phyloP scores from a whole-genome alignment of 1,140 invertebrate genomes.

The Chrysopa pallens region DNA sequence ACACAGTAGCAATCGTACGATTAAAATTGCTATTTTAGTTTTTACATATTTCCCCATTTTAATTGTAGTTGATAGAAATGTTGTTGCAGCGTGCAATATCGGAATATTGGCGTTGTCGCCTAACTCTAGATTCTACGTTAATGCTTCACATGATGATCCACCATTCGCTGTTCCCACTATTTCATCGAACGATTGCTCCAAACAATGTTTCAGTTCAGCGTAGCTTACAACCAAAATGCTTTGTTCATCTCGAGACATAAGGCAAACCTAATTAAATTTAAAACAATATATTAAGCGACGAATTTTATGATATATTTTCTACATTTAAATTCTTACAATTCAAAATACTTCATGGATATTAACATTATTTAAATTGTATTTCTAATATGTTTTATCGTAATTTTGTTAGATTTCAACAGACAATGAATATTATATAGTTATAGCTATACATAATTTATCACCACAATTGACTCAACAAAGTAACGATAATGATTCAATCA shows the following conservation, averaged over 20 bases:
- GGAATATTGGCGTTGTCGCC: constrained; percentile 4
- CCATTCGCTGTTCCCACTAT: constrained; percentile 38
- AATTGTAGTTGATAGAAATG: too few relatives aligned
- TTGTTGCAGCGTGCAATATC: not conserved
- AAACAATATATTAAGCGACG: not conserved
- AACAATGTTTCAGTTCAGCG: constrained; percentile 83
- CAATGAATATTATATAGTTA: not conserved
- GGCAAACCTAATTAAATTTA: constrained; percentile 49
- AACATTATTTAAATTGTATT: too few relatives aligned
- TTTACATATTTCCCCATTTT: not conserved
- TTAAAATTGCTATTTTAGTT: not conserved
- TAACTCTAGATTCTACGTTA: constrained; percentile 5
- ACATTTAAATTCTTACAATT: not conserved
- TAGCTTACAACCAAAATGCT: constrained; percentile 90
- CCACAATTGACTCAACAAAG: too few relatives aligned
- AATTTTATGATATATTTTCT: constrained; percentile 1
- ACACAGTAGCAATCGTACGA: not conserved
- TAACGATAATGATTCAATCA: too few relatives aligned
- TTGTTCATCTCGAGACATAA: constrained; percentile 90
- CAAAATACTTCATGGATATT: not conserved
- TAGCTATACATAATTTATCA: not conserved
- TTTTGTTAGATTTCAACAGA: too few relatives aligned
- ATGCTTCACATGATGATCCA: not conserved
- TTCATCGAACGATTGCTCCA: constrained; percentile 83
- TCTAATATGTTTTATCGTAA: too few relatives aligned